Conservation (phyloP, 2,888 invertebrate species). For the Ethmia dodecea region DNA sequence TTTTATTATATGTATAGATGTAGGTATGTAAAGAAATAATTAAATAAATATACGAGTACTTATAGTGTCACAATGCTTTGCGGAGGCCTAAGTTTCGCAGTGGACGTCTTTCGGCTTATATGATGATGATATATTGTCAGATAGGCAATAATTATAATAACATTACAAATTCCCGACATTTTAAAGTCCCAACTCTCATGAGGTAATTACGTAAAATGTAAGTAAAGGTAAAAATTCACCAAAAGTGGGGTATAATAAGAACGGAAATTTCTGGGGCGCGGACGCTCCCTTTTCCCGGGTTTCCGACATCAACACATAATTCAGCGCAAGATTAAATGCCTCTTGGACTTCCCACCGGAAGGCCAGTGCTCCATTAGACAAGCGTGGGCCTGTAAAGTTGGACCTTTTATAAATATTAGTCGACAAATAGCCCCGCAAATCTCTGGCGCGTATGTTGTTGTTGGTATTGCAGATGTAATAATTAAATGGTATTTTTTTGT, state of each 20-base stretch:
- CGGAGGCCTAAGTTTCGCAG: too few species aligned
- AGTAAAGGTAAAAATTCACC: conserved; percentile 33
- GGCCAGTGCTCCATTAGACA: conserved; percentile 60
- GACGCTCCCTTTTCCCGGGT: conserved; percentile 60
- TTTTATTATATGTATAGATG: too few species aligned
- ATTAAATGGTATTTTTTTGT: too few species aligned
- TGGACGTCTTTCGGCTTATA: too few species aligned
- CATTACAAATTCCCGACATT: too few species aligned
- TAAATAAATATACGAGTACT: too few species aligned
- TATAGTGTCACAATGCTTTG: too few species aligned
- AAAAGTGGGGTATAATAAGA: conserved; percentile 49
- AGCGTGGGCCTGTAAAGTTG: conserved; percentile 41
- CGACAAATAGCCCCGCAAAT: conserved; percentile 13
- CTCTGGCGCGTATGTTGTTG: neutral
- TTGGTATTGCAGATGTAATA: too few species aligned
- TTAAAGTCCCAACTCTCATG: too few species aligned
- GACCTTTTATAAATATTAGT: conserved; percentile 37
- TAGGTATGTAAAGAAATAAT: too few species aligned
- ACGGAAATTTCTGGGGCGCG: conserved; percentile 56
- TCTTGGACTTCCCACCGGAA: conserved; percentile 62
- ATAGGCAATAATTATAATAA: too few species aligned
- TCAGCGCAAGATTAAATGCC: conserved; percentile 71
- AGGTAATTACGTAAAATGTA: conserved; percentile 3
- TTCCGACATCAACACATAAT: conserved; percentile 69
- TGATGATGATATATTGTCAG: too few species aligned